Evolutionary conservation across 1,140 invertebrate species (phyloP), one percentile per base, ranked within the genome.

Genomic region (Panagrolaimus sp.): DNA sequence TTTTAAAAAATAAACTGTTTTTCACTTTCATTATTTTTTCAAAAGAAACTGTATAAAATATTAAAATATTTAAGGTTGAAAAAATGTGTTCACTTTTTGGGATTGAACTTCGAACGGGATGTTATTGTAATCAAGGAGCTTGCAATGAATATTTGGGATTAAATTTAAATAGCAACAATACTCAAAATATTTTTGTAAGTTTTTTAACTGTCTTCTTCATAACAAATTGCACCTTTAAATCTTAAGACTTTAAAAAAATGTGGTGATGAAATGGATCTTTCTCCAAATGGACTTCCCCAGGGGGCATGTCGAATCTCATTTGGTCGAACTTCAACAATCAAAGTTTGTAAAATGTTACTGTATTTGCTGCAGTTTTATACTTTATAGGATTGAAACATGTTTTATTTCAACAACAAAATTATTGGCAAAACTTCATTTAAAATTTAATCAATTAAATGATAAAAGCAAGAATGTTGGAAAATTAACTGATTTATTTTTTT

Each of bases 41-140:
- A n/a, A n/a, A n/a, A n/a, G n/a, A n/a, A n/a, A n/a, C n/a, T n/a
- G n/a, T n/a, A n/a, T n/a, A n/a, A n/a, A n/a, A n/a, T n/a, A n/a
- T n/a, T n/a, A n/a, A n/a, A n/a, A n/a, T 28, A 73, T 86, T 86
- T 67, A 82, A 91, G 90, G 91, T 96, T 26, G 87, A 92, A 68
- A 90, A 93, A 76, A 89, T 96, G 85, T 91, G 92, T 0, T 89
- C 91, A 71, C 82, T 94, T 24, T 89, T 93, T 82, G 89, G 90
- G 69, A 90, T 97, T 66, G 89, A 91, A 77, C 80, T 98, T 17
- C 87, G 94, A 75, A 94, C 91, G 3, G 94, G 94, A 0, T 97
- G 94, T 83, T 94, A 96, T 83, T 98, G 95, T 83, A 97, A 97
- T 86, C 90, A 93, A 6, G 95, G 94, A 21, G 91, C 93, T 7